Base-by-base conservation (phyloP, 2,797 vertebrate species). In the Myiotriccus ornatus region DNA sequence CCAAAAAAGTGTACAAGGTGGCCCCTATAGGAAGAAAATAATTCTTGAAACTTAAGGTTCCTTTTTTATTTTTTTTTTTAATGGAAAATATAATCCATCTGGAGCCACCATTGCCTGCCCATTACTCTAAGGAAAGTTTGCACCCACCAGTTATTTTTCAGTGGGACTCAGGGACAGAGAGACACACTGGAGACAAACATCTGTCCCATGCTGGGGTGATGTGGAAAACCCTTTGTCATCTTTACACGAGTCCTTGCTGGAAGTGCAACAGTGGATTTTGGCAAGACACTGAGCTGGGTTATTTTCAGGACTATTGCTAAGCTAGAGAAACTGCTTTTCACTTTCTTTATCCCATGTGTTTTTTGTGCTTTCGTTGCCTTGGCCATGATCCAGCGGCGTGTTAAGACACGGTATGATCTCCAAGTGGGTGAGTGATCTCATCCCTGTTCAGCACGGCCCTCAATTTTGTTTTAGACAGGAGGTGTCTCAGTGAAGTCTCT, bases 21-120 rank as follows among this genome's bases (percentile, higher is more conserved):
- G 95, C 83, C 88, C 56, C 80, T 92, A 88, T 91, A 96, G 83
- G 84, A 93, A 95, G 90, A 85, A 97, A 91, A 82, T 90, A 78
- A 81, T 94, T 95, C 94, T 53, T 73, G 39, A 83, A 90, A 81
- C 74, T 43, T 41, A 44, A 3, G 14, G 75, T 57, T 87, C 62
- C 23, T 19, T 25, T 23, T 55, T 14, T 41, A 15, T 41, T 13
- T 37, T 67, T 41, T 49, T 39, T 27, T 49, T 76, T 41, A 2
- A 14, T 30, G 35, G 44, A 71, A 95, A 88, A 67, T 49, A 11
- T 64, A 88, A 76, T 67, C 63, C 73, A 67, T 22, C 34, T 93
- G 53, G 63, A 87, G 56, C 69, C 65, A 65, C 62, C 20, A 22
- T 50, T 81, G 74, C 49, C 62, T 85, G 12, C 39, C 82, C 37